These are phyloP conservation scores for Empidonax alnorum DNA, from an alignment of 2,113 vertebrate genomes.

Conservation along the genomic window DNA sequence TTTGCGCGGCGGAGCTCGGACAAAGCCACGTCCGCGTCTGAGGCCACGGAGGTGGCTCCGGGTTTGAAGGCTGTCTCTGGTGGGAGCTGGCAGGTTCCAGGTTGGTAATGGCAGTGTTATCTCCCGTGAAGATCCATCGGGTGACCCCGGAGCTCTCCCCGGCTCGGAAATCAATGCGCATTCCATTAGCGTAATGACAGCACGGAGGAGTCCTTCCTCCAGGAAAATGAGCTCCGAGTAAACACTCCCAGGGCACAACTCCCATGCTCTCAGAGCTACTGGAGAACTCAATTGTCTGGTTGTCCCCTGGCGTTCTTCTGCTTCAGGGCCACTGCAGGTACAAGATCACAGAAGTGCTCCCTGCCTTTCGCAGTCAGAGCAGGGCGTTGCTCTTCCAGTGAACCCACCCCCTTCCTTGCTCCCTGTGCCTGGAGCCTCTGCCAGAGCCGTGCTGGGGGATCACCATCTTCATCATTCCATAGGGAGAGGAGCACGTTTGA, in stretches of 20 bases:
- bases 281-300: not conserved
- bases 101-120: not conserved
- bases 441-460: not conserved
- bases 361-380: not conserved
- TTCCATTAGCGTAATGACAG: slow-evolving; percentile 11
- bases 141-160: not conserved
- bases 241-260: not conserved
- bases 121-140: not conserved
- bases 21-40: not conserved
- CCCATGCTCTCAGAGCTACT: not conserved
- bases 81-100: not conserved
- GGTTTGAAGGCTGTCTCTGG: not conserved
- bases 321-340: not conserved
- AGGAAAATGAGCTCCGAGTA: not conserved
- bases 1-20: not conserved
- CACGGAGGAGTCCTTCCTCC: not conserved
- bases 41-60: not conserved
- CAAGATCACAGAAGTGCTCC: not conserved
- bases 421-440: not conserved
- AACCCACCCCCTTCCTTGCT: not conserved
- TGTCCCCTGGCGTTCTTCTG: not conserved
- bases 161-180: not conserved
- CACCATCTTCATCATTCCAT: fast-evolving
- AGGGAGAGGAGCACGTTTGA: not conserved
- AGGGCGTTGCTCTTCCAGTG: not conserved